Conservation (phyloP, 1,140 invertebrate species). For the Eubasilissa regina region DNA sequence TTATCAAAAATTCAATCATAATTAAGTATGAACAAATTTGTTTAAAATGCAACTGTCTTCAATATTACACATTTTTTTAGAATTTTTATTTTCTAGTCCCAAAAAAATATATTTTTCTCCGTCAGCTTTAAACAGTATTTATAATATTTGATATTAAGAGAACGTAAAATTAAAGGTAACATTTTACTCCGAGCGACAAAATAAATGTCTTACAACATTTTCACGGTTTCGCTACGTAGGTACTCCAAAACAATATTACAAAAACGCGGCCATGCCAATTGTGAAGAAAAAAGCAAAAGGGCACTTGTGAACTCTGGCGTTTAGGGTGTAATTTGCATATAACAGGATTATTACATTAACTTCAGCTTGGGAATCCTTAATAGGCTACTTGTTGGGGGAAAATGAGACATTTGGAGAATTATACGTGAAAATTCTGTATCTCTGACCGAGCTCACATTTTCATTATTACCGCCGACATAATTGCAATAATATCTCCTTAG, state of each 20-base stretch:
- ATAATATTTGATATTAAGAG: no score
- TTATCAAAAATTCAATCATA: no score
- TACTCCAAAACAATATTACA: background rate
- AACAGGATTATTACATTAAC: slow-evolving; percentile 61
- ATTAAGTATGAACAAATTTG: no score
- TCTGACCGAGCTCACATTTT: slow-evolving; percentile 32
- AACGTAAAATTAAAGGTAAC: no score
- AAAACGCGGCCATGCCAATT: slow-evolving; percentile 31
- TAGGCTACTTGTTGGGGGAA: slow-evolving; percentile 57
- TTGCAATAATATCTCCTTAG: background rate
- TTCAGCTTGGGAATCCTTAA: slow-evolving; percentile 50
- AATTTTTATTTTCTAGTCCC: no score
- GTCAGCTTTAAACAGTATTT: no score
- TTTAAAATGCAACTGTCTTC: no score
- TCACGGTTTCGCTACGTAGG: slow-evolving; percentile 2
- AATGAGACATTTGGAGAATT: slow-evolving; percentile 56
- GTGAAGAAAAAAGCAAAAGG: slow-evolving; percentile 49
- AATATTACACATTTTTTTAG: no score
- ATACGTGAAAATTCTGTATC: slow-evolving; percentile 38
- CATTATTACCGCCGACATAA: slow-evolving; percentile 25
- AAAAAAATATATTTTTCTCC: no score
- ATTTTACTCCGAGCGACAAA: background rate
- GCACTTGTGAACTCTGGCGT: slow-evolving; percentile 55
- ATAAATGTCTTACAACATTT: background rate
- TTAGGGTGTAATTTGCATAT: slow-evolving; percentile 59